Evolutionary conservation across 2,113 vertebrate species (phyloP).

Genomic region (Acrocephalus arundinaceus): DNA sequence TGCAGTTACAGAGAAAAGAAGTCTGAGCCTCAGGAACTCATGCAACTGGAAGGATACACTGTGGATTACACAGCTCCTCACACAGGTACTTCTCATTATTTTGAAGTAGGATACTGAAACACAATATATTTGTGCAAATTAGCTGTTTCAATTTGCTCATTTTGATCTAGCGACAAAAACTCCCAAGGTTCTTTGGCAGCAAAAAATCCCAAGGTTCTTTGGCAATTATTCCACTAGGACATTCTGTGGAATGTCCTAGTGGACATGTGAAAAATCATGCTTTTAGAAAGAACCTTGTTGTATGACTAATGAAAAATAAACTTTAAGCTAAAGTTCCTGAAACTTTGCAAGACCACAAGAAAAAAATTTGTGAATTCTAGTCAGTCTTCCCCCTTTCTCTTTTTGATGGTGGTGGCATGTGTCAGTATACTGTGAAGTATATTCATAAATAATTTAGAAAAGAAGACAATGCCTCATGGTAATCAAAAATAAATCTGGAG

Average conservation of each 20-base stretch:
- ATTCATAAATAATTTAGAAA: background rate
- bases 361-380: background rate
- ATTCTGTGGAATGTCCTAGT: background rate
- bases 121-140: background rate
- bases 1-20: conserved; percentile 98
- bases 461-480: background rate
- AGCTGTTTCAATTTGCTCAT: background rate
- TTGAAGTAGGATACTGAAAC: background rate
- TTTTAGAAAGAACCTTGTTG: background rate
- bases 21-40: conserved; percentile 94
- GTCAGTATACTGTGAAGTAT: background rate
- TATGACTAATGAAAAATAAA: background rate
- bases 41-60: conserved; percentile 97
- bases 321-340: background rate
- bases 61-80: conserved; percentile 95
- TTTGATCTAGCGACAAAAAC: background rate
- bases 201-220: background rate
- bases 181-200: background rate
- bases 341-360: background rate
- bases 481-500: background rate
- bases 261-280: background rate
- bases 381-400: background rate
- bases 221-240: background rate
- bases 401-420: background rate
- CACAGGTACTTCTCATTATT: conserved; percentile 77